Conservation (phyloP, 2,888 invertebrate genomes). For the Acanthosepion pharaonis region DNA sequence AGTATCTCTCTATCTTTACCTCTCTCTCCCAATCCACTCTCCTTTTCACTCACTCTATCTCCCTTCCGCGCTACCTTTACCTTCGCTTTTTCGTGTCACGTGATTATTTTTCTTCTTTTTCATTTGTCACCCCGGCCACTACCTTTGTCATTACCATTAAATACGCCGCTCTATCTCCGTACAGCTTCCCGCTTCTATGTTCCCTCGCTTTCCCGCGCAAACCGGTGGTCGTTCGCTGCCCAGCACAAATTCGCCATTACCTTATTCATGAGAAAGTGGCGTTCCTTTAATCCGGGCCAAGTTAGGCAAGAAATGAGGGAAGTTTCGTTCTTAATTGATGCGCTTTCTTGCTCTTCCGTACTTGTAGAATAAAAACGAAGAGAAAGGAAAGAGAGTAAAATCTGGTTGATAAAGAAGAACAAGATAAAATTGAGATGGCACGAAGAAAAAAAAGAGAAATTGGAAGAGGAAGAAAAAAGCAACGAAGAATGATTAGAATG, state of each 20-base stretch:
- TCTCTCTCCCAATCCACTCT: no score
- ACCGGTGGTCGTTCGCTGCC: not conserved
- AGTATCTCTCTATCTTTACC: no score
- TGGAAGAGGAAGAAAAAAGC: not conserved
- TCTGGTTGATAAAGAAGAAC: fast-evolving
- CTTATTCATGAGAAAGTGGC: not conserved
- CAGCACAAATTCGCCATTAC: not conserved
- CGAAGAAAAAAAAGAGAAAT: not conserved
- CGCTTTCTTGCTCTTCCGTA: no score
- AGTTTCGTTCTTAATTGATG: not conserved
- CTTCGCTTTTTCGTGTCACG: no score
- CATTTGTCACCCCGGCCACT: no score
- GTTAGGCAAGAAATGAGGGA: slow-evolving; percentile 33
- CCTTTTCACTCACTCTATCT: no score
- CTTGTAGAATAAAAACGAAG: not conserved
- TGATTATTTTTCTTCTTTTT: no score
- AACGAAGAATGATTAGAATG: not conserved
- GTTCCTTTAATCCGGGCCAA: slow-evolving; percentile 33
- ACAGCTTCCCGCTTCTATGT: not conserved
- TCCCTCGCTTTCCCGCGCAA: not conserved
- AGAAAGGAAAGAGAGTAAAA: not conserved
- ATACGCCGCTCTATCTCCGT: not conserved
- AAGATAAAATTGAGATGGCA: not conserved
- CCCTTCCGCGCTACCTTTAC: no score
- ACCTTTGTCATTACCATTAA: no score